phyloP scores from a whole-genome alignment of 2,888 invertebrate species.

The Slavum lentiscoides region DNA sequence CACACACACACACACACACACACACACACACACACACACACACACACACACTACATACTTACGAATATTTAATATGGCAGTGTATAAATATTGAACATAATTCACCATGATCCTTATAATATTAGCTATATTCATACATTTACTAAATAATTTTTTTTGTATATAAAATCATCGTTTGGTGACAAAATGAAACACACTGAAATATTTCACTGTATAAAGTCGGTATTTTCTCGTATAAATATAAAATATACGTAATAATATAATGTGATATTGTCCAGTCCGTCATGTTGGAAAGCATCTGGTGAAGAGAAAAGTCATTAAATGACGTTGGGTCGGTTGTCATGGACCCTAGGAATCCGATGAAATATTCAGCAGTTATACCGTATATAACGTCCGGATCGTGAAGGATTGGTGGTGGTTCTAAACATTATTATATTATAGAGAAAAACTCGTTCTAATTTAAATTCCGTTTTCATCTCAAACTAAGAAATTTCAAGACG shows the following conservation, averaged over 20 bases:
- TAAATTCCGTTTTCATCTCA: slow-evolving; percentile 31
- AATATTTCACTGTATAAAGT: slow-evolving; percentile 22
- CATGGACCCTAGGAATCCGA: slow-evolving; percentile 37
- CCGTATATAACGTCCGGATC: slow-evolving; percentile 39
- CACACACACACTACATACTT: too few species aligned
- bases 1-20: too few species aligned
- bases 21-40: too few species aligned
- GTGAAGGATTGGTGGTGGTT: slow-evolving; percentile 35
- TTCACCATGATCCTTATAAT: too few species aligned
- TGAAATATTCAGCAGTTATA: slow-evolving; percentile 49
- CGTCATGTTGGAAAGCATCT: slow-evolving; percentile 14
- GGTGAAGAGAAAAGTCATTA: slow-evolving; percentile 36
- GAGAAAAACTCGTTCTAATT: slow-evolving; percentile 19
- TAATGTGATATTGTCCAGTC: slow-evolving; percentile 34
- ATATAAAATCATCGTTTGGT: slow-evolving; percentile 5
- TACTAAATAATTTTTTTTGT: slow-evolving; percentile 1
- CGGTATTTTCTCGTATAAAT: background rate
- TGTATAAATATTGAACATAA: too few species aligned
- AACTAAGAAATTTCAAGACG: background rate
- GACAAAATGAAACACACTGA: slow-evolving; percentile 18
- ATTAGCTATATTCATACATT: too few species aligned
- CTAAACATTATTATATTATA: slow-evolving; percentile 19
- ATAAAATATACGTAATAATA: background rate
- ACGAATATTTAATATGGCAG: too few species aligned
- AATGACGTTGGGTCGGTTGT: slow-evolving; percentile 25